Evolutionary conservation across 2,797 vertebrate species (phyloP), one percentile per base, ranked within the genome.

Genomic region (Sebastolobus altivelis): DNA sequence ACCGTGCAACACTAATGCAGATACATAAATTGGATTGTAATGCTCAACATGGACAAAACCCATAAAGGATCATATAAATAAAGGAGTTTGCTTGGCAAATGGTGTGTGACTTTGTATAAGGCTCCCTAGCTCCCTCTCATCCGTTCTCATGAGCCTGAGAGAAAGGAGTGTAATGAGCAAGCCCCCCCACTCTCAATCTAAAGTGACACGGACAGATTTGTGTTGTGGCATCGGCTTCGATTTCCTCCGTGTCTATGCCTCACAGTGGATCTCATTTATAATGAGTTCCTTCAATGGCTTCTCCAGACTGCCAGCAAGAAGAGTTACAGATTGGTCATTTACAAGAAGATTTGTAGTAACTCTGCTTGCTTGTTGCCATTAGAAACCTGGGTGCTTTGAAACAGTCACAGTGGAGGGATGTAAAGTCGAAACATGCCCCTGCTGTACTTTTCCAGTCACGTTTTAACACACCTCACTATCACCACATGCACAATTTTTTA

Each of bases 121-220:
- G 60, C 80, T 46, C 71, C 75, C 80, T 27, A 3, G 49, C 67
- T 71, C 7, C 1, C 55, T 76, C 16, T 84, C 63, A 76, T 87
- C 85, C 71, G 35, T 79, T 55, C 74, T 79, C 60, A 69, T 52
- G 80, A 78, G 84, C 54, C 72, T n/a, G 29, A 74, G 79, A 80
- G 84, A 81, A 68, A 77, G 78, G 75, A 52, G 37, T 1, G 80
- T 83, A 87, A 90, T 85, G 77, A 88, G 76, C 38, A 55, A 82
- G 9, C 38, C 7, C 33, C 25, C 43, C 31, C 54, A 25, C 70
- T 74, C 75, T 77, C 85, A 67, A 67, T 92, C 82, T 80, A 20
- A 79, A 79, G 58, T 86, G 91, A 92, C 88, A 61, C 0, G 29
- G 81, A 88, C 66, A 58, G 77, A 91, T 89, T 74, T n/a, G 68